Evolutionary conservation across 2,888 invertebrate species (phyloP).

Genomic region (Pediacus dermestoides): DNA sequence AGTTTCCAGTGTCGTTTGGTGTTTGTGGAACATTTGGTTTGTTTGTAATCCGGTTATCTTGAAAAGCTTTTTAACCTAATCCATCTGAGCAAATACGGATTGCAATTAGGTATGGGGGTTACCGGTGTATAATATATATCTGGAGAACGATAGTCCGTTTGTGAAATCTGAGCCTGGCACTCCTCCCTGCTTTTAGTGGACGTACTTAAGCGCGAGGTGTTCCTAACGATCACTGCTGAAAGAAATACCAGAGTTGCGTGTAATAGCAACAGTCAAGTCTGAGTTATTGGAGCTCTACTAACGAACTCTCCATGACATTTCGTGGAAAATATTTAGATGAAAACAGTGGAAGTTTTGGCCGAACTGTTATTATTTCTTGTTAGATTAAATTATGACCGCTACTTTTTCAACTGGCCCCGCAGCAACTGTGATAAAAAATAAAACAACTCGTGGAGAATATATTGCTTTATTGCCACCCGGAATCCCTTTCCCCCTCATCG

Average conservation of each 20-base stretch:
- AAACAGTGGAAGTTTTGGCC: constrained; percentile 1
- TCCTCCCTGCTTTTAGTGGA: constrained; percentile 18
- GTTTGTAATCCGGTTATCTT: constrained; percentile 8
- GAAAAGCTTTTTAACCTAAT: constrained; percentile 7
- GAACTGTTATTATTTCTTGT: constrained; percentile 1
- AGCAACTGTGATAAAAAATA: too few species aligned
- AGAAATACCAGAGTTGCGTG: too few species aligned
- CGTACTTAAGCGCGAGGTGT: constrained; percentile 12
- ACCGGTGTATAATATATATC: background rate
- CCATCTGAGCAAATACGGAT: constrained; percentile 7
- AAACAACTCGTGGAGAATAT: too few species aligned
- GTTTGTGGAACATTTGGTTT: constrained; percentile 3
- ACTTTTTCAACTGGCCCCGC: too few species aligned
- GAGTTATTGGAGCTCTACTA: too few species aligned
- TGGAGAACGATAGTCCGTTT: constrained; percentile 7
- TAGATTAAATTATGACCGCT: constrained; percentile 1
- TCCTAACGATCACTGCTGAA: constrained; percentile 4
- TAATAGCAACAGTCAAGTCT: too few species aligned
- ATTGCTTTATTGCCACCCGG: too few species aligned
- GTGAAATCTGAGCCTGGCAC: constrained; percentile 18
- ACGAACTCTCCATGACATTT: constrained; percentile 11
- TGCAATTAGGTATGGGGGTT: constrained; percentile 5
- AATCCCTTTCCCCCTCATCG: too few species aligned
- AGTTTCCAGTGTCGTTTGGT: background rate
- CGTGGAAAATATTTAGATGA: constrained; percentile 12